Evolutionary conservation across 2,888 invertebrate species (phyloP).

Genomic region (Volucella bombylans): DNA sequence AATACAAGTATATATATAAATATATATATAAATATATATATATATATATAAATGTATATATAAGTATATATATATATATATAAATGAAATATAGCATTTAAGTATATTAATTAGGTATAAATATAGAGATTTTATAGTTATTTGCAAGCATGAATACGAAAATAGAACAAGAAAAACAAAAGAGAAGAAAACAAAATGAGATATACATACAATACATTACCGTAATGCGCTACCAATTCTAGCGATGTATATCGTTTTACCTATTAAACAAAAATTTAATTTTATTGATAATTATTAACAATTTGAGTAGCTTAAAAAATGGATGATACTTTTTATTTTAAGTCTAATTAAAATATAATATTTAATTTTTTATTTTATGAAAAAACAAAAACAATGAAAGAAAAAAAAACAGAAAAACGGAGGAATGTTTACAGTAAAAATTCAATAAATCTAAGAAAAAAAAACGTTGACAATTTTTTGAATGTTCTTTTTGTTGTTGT

Average conservation of each 20-base stretch:
- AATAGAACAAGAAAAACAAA: neutral
- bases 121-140: slow-evolving; percentile 47
- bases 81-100: slow-evolving; percentile 31
- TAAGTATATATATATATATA: neutral
- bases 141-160: slow-evolving; percentile 27
- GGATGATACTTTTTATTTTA: slow-evolving; percentile 10
- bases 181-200: slow-evolving; percentile 12
- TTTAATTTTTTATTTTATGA: neutral
- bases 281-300: slow-evolving; percentile 17
- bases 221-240: slow-evolving; percentile 13
- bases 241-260: slow-evolving; percentile 25
- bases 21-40: no score
- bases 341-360: neutral
- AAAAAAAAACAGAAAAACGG: neutral
- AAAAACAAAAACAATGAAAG: neutral
- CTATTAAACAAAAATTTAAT: slow-evolving; percentile 20
- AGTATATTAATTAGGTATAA: slow-evolving; percentile 50
- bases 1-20: slow-evolving; percentile 27
- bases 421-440: slow-evolving; percentile 5
- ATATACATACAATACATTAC: slow-evolving; percentile 20
- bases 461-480: no score
- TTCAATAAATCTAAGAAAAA: neutral
- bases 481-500: no score
- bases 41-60: neutral
- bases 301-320: slow-evolving; percentile 11